Base-by-base conservation (phyloP, 2,888 invertebrate genomes). In the Deilephila elpenor region DNA sequence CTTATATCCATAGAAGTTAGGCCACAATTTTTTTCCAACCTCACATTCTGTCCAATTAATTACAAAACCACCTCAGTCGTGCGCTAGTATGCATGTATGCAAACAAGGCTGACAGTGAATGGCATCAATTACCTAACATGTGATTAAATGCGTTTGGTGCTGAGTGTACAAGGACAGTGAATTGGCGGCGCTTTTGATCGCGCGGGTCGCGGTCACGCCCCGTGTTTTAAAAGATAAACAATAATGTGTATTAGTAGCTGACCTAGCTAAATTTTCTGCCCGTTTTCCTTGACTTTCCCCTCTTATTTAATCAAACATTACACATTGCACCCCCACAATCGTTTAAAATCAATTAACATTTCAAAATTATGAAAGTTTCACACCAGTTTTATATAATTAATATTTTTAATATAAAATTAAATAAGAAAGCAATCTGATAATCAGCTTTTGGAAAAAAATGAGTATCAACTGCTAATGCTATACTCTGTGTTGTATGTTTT, bases 151-250 rank as follows among this genome's bases (percentile, higher is more conserved):
- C 67, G 44, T 67, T 67, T 67, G 44, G 25, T 29, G 20, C 37
- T 17, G 67, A 67, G 20, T 67, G 67, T 67, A 67, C 67, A 67
- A 67, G 67, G 67, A 67, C 67, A 67, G 59, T 19, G 20, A 60
- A 44, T 56, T 60, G 71, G 25, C 71, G 71, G 60, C 60, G 37
- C 59, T 44, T 62, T 71, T 71, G 71, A 71, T 71, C 59, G 29
- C 44, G 17, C 56, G 29, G 20, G 56, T 56, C 56, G 56, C 56
- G 56, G 67, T 51, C 51, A 67, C 67, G 25, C 67, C 64, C 67
- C 67, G 25, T 44, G 59, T 44, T 44, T 60, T 44, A 71, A 71
- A 71, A 71, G 71, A 60, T 19, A 32, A 71, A n/a, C 56, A n/a
- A 71, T 71, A 71, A 71, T 53, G 34, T 37, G 20, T 20, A 17